Percentiles rank a stretch among this genome's conserved stretches.
These are phyloP conservation scores for Lagopus muta DNA, from an alignment of 2,113 vertebrate genomes.

Conservation along the genomic window DNA sequence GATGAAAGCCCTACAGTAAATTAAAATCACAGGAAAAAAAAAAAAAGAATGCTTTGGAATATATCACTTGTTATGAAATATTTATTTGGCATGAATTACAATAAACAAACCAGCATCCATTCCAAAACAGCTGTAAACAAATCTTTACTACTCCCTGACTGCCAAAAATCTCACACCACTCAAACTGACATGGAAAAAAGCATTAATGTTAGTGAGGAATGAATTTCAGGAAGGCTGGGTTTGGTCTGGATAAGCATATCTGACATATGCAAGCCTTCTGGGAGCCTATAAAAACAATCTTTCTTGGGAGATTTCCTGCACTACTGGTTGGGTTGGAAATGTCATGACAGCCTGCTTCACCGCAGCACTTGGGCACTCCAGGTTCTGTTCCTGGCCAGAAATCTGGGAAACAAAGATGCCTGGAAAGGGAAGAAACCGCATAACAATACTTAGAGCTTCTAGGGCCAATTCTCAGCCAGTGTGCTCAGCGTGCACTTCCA, in stretches of 20 bases:
- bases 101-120: conserved; percentile 45
- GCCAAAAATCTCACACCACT: conserved; percentile 47
- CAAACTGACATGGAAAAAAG: conserved; percentile 37
- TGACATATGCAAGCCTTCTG: conserved; percentile 43
- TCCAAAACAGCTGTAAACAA: conserved; percentile 61
- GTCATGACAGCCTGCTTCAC: conserved; percentile 8
- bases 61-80: conserved; percentile 46
- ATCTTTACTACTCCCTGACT: conserved; percentile 4
- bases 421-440: conserved; percentile 34
- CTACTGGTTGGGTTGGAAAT: conserved; percentile 54
- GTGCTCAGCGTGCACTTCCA: not conserved
- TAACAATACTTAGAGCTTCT: conserved; percentile 10
- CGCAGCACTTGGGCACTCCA: not conserved
- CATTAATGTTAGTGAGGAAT: conserved; percentile 27
- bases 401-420: not conserved
- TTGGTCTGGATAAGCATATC: conserved; percentile 60
- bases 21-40: not conserved
- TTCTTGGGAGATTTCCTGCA: conserved; percentile 59
- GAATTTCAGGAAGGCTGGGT: conserved; percentile 55
- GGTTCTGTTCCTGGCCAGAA: conserved; percentile 38
- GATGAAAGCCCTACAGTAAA: not conserved
- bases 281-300: conserved; percentile 50
- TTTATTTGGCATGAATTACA: conserved; percentile 3
- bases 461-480: not conserved
- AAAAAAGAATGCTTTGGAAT: not conserved